phyloP scores from a whole-genome alignment of 2,113 vertebrate species.

The Chaetodon auriga region DNA sequence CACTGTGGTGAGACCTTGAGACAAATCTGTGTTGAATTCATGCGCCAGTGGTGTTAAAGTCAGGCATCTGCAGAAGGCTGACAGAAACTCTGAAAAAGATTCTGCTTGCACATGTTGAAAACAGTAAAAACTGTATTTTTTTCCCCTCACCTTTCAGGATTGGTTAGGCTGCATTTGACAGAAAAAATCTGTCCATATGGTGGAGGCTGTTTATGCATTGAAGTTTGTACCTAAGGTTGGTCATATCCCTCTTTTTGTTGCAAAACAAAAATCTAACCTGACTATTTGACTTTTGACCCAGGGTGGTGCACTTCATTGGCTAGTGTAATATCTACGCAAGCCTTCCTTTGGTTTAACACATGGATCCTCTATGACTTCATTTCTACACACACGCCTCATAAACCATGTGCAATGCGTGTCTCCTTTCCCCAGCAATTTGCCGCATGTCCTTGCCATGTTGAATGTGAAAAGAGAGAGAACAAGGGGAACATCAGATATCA shows the following conservation, averaged over 20 bases:
- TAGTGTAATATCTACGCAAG: background rate
- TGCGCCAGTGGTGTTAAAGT: constrained; percentile 25
- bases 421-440: constrained; percentile 38
- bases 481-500: constrained; percentile 78
- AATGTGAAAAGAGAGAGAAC: constrained; percentile 55
- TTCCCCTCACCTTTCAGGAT: background rate
- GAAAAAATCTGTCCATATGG: background rate
- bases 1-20: constrained; percentile 39
- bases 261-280: background rate
- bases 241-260: background rate
- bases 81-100: background rate
- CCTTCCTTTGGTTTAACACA: background rate
- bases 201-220: background rate
- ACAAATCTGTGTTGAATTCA: constrained; percentile 26
- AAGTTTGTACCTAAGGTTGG: background rate
- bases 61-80: background rate
- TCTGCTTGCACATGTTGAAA: background rate
- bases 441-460: constrained; percentile 63
- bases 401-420: constrained; percentile 1
- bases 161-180: background rate
- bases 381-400: constrained; percentile 4
- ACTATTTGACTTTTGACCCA: background rate
- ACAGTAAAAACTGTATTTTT: background rate
- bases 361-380: background rate
- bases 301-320: background rate